phyloP scores from a whole-genome alignment of 2,888 invertebrate genomes.

The Hydriomena furcata region DNA sequence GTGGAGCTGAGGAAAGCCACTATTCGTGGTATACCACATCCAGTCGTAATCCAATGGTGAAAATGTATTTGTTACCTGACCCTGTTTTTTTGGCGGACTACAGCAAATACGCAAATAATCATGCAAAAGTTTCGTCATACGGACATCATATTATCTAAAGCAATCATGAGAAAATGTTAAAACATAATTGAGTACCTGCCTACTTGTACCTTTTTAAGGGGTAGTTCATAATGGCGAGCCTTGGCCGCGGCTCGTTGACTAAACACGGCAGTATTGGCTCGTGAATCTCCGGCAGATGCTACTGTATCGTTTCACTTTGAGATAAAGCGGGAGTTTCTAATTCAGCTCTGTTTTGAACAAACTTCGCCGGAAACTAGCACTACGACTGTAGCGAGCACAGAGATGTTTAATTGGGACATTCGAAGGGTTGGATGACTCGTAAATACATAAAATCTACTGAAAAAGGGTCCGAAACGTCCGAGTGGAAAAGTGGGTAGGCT shows the following conservation, averaged over 20 bases:
- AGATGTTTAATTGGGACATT: slow-evolving; percentile 10
- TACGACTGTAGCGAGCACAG: background rate
- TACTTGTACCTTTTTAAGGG: background rate
- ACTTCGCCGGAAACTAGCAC: slow-evolving; percentile 4
- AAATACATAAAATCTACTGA: background rate
- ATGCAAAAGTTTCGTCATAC: too few species aligned
- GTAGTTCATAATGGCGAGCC: background rate
- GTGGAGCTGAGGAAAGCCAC: too few species aligned
- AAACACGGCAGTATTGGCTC: background rate
- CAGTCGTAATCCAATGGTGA: too few species aligned
- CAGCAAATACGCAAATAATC: too few species aligned
- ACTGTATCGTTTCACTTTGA: slow-evolving; percentile 4
- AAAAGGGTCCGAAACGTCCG: slow-evolving; percentile 10
- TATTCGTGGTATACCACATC: too few species aligned
- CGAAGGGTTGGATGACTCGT: slow-evolving; percentile 11
- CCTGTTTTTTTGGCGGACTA: too few species aligned
- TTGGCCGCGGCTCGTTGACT: background rate
- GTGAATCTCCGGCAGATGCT: slow-evolving; percentile 4
- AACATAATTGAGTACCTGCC: too few species aligned
- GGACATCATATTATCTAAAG: too few species aligned
- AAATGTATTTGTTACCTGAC: too few species aligned
- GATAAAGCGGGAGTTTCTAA: slow-evolving; percentile 2
- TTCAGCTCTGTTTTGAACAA: slow-evolving; percentile 11
- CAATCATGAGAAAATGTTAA: too few species aligned
- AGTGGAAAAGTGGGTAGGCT: slow-evolving; percentile 19